Percentiles rank a stretch among this genome's conserved stretches.
Evolutionary conservation across 2,888 invertebrate species (phyloP).

Genomic region (Lydus trimaculatus): DNA sequence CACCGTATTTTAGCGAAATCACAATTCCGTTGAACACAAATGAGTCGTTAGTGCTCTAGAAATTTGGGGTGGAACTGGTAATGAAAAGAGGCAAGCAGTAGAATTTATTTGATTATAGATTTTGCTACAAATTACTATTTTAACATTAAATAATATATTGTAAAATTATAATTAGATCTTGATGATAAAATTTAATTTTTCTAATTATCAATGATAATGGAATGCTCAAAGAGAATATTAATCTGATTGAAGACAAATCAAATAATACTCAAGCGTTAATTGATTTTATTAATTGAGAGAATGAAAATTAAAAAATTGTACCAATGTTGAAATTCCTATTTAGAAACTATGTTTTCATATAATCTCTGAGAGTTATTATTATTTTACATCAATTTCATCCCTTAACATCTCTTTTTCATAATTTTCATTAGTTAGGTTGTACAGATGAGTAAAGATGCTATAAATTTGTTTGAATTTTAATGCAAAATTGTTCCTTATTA

Average conservation of each 20-base stretch:
- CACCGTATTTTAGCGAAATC: constrained; percentile 32
- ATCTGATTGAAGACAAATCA: background rate
- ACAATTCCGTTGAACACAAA: constrained; percentile 34
- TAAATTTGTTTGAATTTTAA: background rate
- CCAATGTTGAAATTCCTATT: too few species aligned
- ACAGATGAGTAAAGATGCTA: background rate
- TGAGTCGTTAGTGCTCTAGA: constrained; percentile 32
- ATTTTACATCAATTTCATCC: constrained; percentile 27
- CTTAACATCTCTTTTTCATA: constrained; percentile 22
- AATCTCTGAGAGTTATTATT: too few species aligned
- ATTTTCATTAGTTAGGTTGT: background rate
- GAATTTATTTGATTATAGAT: constrained; percentile 29
- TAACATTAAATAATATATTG: background rate
- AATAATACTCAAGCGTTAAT: background rate
- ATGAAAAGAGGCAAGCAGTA: constrained; percentile 25
- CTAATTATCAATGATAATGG: background rate
- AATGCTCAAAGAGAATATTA: background rate
- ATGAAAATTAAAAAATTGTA: constrained; percentile 6
- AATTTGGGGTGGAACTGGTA: constrained; percentile 15
- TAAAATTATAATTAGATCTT: background rate
- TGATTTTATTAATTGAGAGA: constrained; percentile 10
- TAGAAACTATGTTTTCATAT: too few species aligned
- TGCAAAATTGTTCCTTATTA: too few species aligned
- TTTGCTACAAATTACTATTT: constrained; percentile 6
- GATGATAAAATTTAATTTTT: background rate